A percentile compares a stretch with the other conserved stretches of the same genome.
Conservation (phyloP, 2,888 invertebrate species). For the Drosophila lacicola region DNA sequence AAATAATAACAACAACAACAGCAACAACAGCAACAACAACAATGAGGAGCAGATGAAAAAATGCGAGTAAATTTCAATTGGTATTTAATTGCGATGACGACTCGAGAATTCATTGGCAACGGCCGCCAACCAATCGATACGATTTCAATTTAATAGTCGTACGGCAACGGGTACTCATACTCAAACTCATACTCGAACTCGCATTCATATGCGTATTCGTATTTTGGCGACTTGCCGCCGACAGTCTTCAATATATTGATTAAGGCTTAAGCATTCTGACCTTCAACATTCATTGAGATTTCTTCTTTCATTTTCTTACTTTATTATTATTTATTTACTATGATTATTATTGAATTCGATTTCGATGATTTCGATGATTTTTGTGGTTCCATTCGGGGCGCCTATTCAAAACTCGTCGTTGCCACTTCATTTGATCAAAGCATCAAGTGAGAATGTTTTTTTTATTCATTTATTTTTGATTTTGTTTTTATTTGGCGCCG, state of each 20-base stretch:
- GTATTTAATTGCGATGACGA: constrained; percentile 73
- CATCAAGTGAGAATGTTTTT: constrained; percentile 35
- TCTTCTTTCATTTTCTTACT: constrained; percentile 11
- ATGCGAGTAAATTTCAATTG: constrained; percentile 70
- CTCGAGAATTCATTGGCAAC: constrained; percentile 67
- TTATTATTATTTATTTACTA: constrained; percentile 61
- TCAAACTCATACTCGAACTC: constrained; percentile 3
- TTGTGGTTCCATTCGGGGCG: constrained; percentile 48
- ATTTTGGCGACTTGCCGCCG: constrained; percentile 38
- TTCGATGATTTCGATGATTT: constrained; percentile 39
- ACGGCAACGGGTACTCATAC: constrained; percentile 14
- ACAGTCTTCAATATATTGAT: constrained; percentile 69
- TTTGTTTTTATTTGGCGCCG: constrained; percentile 23
- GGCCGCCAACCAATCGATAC: constrained; percentile 72
- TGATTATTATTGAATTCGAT: constrained; percentile 67
- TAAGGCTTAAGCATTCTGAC: constrained; percentile 79
- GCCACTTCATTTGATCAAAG: constrained; percentile 38
- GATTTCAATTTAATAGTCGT: constrained; percentile 50
- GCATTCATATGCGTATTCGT: constrained; percentile 13
- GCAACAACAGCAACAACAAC: constrained; percentile 9
- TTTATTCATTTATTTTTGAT: constrained; percentile 13
- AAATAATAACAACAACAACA: constrained; percentile 29
- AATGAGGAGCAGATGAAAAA: constrained; percentile 13
- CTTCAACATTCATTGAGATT: constrained; percentile 79
- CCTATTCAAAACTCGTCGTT: constrained; percentile 40